Percentiles rank a stretch among this genome's conserved stretches.
Evolutionary conservation across 2,113 vertebrate genomes (phyloP).

Genomic region (Oreocharis arfaki): DNA sequence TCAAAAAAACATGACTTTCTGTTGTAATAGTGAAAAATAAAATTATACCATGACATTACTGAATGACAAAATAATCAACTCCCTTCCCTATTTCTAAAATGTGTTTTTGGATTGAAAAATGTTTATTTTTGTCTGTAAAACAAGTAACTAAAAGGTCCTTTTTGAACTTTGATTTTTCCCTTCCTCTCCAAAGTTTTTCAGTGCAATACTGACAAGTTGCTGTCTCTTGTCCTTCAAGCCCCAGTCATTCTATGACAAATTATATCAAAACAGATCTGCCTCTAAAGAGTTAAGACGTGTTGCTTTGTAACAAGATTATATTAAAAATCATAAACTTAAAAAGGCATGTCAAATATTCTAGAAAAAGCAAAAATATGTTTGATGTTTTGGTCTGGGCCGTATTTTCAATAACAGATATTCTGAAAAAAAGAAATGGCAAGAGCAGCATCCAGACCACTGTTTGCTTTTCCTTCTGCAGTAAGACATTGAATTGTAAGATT

Average conservation of each 20-base stretch:
- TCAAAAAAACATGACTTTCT: conserved; percentile 46
- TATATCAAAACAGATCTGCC: background rate
- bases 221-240: background rate
- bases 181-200: background rate
- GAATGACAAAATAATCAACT: conserved; percentile 53
- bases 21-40: conserved; percentile 58
- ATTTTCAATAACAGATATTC: background rate
- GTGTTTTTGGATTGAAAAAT: background rate
- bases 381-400: background rate
- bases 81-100: conserved; percentile 29
- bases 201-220: background rate
- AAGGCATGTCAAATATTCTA: background rate
- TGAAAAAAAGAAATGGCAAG: background rate
- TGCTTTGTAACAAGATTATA: background rate
- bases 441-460: background rate
- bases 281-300: conserved; percentile 13
- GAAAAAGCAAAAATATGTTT: background rate
- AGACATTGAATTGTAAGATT: background rate
- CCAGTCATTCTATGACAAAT: background rate
- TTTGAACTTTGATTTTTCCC: background rate
- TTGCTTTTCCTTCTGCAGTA: background rate
- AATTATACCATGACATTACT: conserved; percentile 59
- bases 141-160: conserved; percentile 14
- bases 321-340: background rate
- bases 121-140: conserved; percentile 34